Evolutionary conservation across 1,140 invertebrate species (phyloP), one percentile per base, ranked within the genome.

Genomic region (Reticulitermes speratus): DNA sequence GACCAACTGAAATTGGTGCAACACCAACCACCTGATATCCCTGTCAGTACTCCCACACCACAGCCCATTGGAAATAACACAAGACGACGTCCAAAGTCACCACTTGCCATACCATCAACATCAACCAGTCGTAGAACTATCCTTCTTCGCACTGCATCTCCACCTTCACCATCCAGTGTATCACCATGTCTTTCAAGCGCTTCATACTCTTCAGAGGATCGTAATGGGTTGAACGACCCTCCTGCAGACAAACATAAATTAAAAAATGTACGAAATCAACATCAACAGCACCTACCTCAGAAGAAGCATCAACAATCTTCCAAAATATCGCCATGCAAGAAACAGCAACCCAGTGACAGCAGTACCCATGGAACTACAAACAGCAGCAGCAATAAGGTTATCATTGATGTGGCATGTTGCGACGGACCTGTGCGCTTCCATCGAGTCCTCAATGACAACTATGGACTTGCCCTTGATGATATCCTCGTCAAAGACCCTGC

Each of bases 381-480:
- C 52, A 86, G 84, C 81, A 84, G 45, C 25, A 87, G 52, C 48
- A 25, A 55, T 91, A 93, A 92, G 87, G 93, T 95, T 23, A 94
- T 97, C 2, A 92, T 96, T 85, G 96, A 97, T 90, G 92, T 97
- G 7, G 97, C 96, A 12, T 97, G 95, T 83, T 97, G 96, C 90
- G 97, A 98, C 90, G 96, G 96, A 0, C 97, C 96, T 0, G 96
- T 97, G 0, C 92, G 95, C 55, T 97, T 97, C 90, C 96, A 96
- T 87, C 91, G 96, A 6, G 95, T 96, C 8, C 90, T 96, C 12
- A 97, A 96, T 88, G 94, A 94, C 82, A 95, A 96, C 87, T 96
- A 96, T 88, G 92, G 93, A 86, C 55, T 85, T 48, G 65, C 82
- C 16, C 82, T 86, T 0, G 86, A 86, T 55, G 86, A 86, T 16